These are phyloP conservation scores for Encarsia formosa DNA, from an alignment of 2,888 invertebrate species.

Conservation along the genomic window DNA sequence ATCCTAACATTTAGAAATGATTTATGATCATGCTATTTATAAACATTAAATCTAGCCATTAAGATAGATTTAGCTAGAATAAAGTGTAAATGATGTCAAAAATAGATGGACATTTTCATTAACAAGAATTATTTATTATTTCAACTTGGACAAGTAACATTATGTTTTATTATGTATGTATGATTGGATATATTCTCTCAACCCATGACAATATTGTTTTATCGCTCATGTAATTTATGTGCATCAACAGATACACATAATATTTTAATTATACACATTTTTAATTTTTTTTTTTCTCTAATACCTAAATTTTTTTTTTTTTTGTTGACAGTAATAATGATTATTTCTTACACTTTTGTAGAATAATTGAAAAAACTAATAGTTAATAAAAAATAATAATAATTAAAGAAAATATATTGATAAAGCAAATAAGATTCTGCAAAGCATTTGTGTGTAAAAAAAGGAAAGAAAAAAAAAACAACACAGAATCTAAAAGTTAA, in stretches of 20 bases:
- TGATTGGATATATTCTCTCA: conserved; percentile 19
- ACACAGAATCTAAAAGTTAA: conserved; percentile 11
- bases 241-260: conserved; percentile 36
- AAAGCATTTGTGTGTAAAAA: conserved; percentile 6
- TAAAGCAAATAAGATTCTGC: conserved; percentile 9
- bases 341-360: conserved; percentile 23
- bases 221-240: conserved; percentile 26
- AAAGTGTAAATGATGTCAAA: too few species aligned
- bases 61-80: too few species aligned
- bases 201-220: conserved; percentile 27
- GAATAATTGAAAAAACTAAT: conserved; percentile 24
- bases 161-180: too few species aligned
- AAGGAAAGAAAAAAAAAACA: conserved; percentile 3
- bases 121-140: too few species aligned
- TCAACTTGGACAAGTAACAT: too few species aligned
- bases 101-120: too few species aligned
- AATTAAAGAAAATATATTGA: too few species aligned
- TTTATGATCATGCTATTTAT: too few species aligned
- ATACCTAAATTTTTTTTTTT: conserved; percentile 31
- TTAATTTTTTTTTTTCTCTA: conserved; percentile 39
- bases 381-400: conserved; percentile 11
- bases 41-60: too few species aligned
- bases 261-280: conserved; percentile 47
- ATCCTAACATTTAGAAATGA: too few species aligned
- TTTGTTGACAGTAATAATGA: conserved; percentile 22